Percentiles rank a stretch among this genome's conserved stretches.
phyloP scores from a whole-genome alignment of 2,888 invertebrate genomes.

The Xylota sylvarum region DNA sequence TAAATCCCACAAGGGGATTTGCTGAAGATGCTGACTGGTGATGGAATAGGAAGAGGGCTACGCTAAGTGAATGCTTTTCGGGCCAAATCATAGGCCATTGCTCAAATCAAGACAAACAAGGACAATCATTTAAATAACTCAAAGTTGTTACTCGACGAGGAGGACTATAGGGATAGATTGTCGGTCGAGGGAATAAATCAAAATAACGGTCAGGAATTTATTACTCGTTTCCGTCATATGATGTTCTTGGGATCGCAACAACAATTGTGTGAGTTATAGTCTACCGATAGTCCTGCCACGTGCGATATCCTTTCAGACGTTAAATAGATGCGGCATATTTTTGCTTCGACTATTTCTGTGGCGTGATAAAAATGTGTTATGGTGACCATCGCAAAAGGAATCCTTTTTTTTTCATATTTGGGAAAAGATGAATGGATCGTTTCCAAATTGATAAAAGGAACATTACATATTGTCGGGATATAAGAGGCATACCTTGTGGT shows the following conservation, averaged over 20 bases:
- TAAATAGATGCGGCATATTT: not conserved
- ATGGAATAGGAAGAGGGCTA: not conserved
- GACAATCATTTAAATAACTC: conserved; percentile 40
- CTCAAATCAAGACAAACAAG: conserved; percentile 21
- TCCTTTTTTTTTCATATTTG: conserved; percentile 2
- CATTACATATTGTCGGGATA: conserved; percentile 2
- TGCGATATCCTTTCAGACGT: not conserved
- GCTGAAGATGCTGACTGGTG: conserved; percentile 1
- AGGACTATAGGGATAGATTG: not conserved
- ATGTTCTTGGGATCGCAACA: not conserved
- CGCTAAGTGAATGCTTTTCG: conserved; percentile 15
- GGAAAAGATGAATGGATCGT: conserved; percentile 9
- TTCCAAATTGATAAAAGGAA: conserved; percentile 14
- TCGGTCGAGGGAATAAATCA: conserved; percentile 25
- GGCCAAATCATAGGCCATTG: not conserved
- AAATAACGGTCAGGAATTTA: conserved; percentile 22
- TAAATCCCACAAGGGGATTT: conserved; percentile 28
- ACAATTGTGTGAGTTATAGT: not conserved
- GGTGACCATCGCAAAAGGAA: conserved; percentile 13
- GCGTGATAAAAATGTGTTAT: conserved; percentile 12
- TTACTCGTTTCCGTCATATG: conserved; percentile 1
- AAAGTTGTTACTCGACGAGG: not conserved
- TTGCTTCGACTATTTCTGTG: not conserved
- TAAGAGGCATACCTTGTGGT: not conserved
- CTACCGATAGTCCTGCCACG: conserved; percentile 22